Evolutionary conservation across 2,888 invertebrate species (phyloP), one percentile per base, ranked within the genome.

Genomic region (Melanostoma mellinum): DNA sequence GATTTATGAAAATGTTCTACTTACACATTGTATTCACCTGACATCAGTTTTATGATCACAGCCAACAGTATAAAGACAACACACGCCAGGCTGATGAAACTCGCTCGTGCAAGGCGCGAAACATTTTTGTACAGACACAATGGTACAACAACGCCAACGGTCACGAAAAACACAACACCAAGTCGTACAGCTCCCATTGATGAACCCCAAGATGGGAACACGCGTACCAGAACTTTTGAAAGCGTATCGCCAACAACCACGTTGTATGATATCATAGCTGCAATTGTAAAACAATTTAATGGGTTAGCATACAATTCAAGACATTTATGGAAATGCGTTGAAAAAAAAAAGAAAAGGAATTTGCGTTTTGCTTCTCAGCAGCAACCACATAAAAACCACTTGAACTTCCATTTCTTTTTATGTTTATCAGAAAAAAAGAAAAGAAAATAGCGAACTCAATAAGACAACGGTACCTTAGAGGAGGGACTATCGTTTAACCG

Each of bases 221-320:
- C 92, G 82, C 96, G 92, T n/a, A 94, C 92, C 72, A 96, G 92
- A 20, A 97, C 95, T 91, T 96, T 96, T 10, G 96, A 96, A 52
- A 96, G 93, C 0, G 96, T 97, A 89, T 97, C 97, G 30, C 96
- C 97, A 38, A 97, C 96, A 30, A 96, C 96, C 20, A 97, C 95
- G 90, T 97, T 97, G 91, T 97, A 97, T 74, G 96, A 96, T 77
- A 96, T 95, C 96, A 97, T 96, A 6, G 96, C 96, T 96, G 92
- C 46, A 93, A 92, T 86, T 61, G 55, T 42, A 80, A 30, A 50
- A 88, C 90, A 50, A 48, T 46, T 61, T 52, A 60, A 60, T 6
- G 44, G n/a, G 40, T 58, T 58, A 10, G 32, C 32, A 32, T 10
- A 38, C 38, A 55, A 44, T n/a, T 58, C n/a, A 20, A 20, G 20